Base-by-base conservation (phyloP, 1,140 invertebrate species). In the Saccostrea cuccullata region DNA sequence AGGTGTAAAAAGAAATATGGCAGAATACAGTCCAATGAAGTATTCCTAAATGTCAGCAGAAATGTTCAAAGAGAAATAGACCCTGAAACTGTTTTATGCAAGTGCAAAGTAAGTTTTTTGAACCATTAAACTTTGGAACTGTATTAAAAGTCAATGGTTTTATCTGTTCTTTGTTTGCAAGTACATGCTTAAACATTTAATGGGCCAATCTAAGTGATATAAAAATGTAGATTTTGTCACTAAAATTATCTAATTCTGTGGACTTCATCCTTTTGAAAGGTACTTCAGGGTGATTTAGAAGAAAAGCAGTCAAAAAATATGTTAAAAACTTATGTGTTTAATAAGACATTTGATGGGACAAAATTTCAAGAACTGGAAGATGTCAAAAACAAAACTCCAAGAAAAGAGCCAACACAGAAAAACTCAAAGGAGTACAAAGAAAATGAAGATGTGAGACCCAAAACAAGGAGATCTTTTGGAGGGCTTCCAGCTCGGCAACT, bases 71-170 rank as follows among this genome's bases (percentile, higher is more conserved):
- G 85, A 55, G 91, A 92, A 9, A 90, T 94, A 26, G 91, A 96
- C 20, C 95, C 96, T 85, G 96, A 96, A 91, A 96, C 96, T 85
- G 96, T 97, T 86, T 96, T 96, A 88, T 96, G 96, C 90, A 96
- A 95, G 94, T 97, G 96, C 91, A 83, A 94, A 60, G 96, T 96
- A 88, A 60, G 88, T 90, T 64, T 85, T 17, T n/a, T 64, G n/a
- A n/a, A n/a, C 17, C 58, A 64, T 64, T n/a, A 26, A 85, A 58
- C 40, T 56, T 36, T 17, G 93, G 17, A 20, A 20, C n/a, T 64
- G 15, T 64, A 64, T 64, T 64, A 8, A 64, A 64, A 64, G 17
- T 36, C 2, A 20, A 20, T n/a, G 6, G 1, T 20, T 64, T 20
- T 20, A 64, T 6, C 58, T 64, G 58, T 64, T 8, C 17, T 6